These are phyloP conservation scores for Achroia grisella DNA, from an alignment of 1,140 invertebrate genomes.

Conservation along the genomic window DNA sequence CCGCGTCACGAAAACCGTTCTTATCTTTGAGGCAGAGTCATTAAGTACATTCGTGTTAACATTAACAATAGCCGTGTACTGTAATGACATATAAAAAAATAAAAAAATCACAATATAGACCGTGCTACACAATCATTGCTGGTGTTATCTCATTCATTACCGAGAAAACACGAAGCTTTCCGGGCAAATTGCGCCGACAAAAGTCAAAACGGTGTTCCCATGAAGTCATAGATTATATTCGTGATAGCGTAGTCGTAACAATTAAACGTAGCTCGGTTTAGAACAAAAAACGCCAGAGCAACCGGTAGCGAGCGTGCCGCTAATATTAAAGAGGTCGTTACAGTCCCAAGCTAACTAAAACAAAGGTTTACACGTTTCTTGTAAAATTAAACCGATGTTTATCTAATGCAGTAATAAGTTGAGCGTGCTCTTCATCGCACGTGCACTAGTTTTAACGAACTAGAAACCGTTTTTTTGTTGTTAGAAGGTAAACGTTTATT, in stretches of 20 bases:
- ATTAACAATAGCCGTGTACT: conserved; percentile 19
- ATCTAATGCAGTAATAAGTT: conserved; percentile 52
- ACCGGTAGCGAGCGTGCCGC: conserved; percentile 61
- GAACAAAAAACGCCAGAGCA: conserved; percentile 35
- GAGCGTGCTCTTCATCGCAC: conserved; percentile 40
- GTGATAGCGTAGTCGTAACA: conserved; percentile 53
- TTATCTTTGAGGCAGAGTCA: conserved; percentile 10
- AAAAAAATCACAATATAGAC: conserved; percentile 30
- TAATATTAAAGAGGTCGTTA: conserved; percentile 57
- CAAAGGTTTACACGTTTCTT: conserved; percentile 60
- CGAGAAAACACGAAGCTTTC: conserved; percentile 45
- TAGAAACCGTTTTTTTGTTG: conserved; percentile 12
- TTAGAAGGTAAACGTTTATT: not conserved
- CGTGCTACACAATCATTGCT: conserved; percentile 29
- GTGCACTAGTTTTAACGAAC: conserved; percentile 61
- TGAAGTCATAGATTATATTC: conserved; percentile 59
- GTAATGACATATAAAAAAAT: conserved; percentile 28
- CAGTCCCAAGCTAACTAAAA: conserved; percentile 15
- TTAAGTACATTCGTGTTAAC: conserved; percentile 18
- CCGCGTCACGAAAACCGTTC: conserved; percentile 7
- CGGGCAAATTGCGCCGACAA: conserved; percentile 54
- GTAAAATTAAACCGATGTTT: conserved; percentile 62
- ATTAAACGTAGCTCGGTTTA: conserved; percentile 48
- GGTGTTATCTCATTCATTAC: conserved; percentile 56
- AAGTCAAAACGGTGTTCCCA: conserved; percentile 63